phyloP scores from a whole-genome alignment of 2,113 vertebrate species.

The Corythaixoides concolor region DNA sequence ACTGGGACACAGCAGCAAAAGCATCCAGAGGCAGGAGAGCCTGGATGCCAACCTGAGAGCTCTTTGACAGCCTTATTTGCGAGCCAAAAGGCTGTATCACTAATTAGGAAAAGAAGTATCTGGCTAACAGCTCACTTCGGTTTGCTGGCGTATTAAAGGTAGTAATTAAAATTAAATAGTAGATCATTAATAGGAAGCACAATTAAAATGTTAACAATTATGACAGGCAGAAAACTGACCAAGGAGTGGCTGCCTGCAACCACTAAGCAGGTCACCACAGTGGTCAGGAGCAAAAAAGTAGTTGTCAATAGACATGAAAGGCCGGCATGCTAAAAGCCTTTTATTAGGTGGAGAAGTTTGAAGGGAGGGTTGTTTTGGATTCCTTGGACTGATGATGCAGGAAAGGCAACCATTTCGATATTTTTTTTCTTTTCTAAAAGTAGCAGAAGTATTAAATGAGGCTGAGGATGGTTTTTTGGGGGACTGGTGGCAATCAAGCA shows the following conservation, averaged over 20 bases:
- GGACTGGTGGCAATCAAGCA: background rate
- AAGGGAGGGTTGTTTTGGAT: background rate
- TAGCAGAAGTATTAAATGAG: background rate
- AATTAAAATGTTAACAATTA: background rate
- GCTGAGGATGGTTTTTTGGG: rapidly evolving
- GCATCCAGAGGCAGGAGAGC: background rate
- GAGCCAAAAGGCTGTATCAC: background rate
- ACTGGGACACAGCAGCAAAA: background rate
- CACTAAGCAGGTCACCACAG: background rate
- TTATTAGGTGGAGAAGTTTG: background rate
- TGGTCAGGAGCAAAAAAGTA: background rate
- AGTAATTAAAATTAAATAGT: background rate
- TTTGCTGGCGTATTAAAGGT: background rate
- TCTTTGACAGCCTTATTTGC: background rate
- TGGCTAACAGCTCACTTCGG: background rate
- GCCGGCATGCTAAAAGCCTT: background rate
- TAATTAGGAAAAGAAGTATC: background rate
- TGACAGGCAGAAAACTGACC: background rate
- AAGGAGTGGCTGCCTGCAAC: background rate
- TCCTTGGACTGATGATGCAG: background rate
- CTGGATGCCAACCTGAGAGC: background rate
- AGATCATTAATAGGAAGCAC: background rate
- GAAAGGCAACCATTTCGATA: rapidly evolving
- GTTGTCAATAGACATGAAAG: background rate
- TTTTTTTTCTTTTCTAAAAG: background rate